phyloP scores from a whole-genome alignment of 2,888 invertebrate species.

The Myopa tessellatipennis region DNA sequence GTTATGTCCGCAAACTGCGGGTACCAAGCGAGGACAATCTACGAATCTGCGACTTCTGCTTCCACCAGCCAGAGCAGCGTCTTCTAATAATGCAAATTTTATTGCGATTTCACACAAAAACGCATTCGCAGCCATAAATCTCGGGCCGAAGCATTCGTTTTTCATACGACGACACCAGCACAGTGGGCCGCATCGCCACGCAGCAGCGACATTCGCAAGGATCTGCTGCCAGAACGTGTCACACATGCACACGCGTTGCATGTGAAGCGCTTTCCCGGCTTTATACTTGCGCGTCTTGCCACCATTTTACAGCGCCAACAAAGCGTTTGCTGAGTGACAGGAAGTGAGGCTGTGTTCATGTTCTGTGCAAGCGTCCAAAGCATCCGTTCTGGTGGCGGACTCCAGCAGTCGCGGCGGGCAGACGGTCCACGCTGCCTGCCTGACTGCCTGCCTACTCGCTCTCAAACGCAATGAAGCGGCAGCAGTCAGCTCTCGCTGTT shows the following conservation, averaged over 20 bases:
- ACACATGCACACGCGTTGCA: slow-evolving; percentile 10
- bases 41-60: background rate
- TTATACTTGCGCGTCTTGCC: slow-evolving; percentile 45
- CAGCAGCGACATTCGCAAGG: background rate
- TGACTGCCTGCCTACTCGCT: background rate
- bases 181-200: slow-evolving; percentile 6
- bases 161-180: slow-evolving; percentile 30
- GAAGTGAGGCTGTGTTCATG: slow-evolving; percentile 41
- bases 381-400: slow-evolving; percentile 16
- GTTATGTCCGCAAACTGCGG: slow-evolving; percentile 4
- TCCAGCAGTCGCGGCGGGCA: background rate
- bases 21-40: background rate
- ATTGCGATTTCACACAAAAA: slow-evolving; percentile 38
- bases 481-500: slow-evolving; percentile 5
- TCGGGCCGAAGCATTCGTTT: slow-evolving; percentile 31
- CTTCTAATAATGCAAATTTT: slow-evolving; percentile 40
- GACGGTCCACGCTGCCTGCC: background rate
- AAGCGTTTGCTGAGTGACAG: slow-evolving; percentile 39
- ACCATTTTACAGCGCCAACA: slow-evolving; percentile 46
- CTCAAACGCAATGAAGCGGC: slow-evolving; percentile 21
- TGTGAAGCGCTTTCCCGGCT: slow-evolving; percentile 1
- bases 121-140: slow-evolving; percentile 38
- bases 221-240: background rate
- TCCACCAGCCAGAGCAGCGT: background rate
- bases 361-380: slow-evolving; percentile 19